Base-by-base conservation (phyloP, 2,888 invertebrate genomes). In the Lasioglossum leucozonium region DNA sequence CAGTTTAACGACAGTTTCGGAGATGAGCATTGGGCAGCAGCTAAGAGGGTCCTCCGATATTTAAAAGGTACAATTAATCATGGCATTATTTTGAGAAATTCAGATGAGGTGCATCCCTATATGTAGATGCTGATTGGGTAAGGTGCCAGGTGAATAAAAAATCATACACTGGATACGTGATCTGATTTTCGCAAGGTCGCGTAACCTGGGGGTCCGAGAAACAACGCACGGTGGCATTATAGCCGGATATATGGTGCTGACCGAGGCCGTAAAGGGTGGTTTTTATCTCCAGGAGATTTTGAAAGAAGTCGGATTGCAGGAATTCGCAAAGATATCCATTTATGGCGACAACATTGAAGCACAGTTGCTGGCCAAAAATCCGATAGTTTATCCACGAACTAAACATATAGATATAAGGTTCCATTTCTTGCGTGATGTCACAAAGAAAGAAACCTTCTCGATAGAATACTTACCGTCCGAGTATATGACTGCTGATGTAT, bases 331-430 rank as follows among this genome's bases (percentile, higher is more conserved):
- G 2, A 51, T 75, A 13, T 13, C 11, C 11, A 8, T 75, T 13
- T 80, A 80, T n/a, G 42, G 30, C 16, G 79, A 80, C 22, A 80
- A 80, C 13, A 55, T 75, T 16, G 69, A 75, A 10, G 79, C 79
- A 4, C 42, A 44, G 42, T 13, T 44, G 42, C 16, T 44, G 4
- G 44, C 44, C 4, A 44, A 44, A 16, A 44, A 44, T 44, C 44
- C 44, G 11, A 44, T 16, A 44, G 44, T 44, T 44, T 16, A 44
- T 16, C 44, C 44, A 16, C 44, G 44, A 44, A 44, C 44, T 4
- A 44, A 44, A 44, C 16, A 44, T 44, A 44, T 44, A 2, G 44
- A 44, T 16, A 44, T 44, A 13, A 44, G 44, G 4, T 44, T 44
- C 11, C 44, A 44, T 44, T 44, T 44, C 11, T 44, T 44, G 44